These are phyloP conservation scores for Squalus acanthias DNA, from an alignment of 2,797 vertebrate genomes.

Conservation along the genomic window DNA sequence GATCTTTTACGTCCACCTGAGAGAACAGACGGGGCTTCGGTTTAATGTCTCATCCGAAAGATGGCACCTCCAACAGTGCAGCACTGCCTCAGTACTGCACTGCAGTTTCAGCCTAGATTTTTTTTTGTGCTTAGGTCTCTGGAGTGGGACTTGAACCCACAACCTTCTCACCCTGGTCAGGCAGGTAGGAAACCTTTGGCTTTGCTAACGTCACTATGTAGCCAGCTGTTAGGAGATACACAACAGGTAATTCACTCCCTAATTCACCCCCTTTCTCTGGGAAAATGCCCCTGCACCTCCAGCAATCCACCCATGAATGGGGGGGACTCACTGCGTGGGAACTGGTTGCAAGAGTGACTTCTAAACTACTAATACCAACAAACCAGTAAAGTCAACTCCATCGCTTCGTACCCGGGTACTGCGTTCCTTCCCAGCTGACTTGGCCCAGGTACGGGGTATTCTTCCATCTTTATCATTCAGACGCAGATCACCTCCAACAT, in stretches of 20 bases:
- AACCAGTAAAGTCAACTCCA: background rate
- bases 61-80: background rate
- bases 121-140: background rate
- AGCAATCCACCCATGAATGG: background rate
- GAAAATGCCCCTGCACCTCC: background rate
- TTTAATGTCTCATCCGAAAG: background rate
- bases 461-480: constrained; percentile 64
- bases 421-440: constrained; percentile 58
- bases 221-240: background rate
- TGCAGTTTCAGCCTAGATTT: background rate
- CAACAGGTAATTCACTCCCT: background rate
- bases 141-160: background rate
- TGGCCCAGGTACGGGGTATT: constrained; percentile 65
- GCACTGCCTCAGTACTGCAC: background rate
- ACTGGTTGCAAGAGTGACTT: background rate
- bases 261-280: background rate
- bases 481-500: constrained; percentile 74
- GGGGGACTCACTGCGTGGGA: too few species aligned
- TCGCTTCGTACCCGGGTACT: constrained; percentile 53
- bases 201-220: background rate
- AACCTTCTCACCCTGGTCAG: background rate
- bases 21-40: background rate
- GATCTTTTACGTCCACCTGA: background rate
- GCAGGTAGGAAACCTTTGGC: background rate
- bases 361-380: background rate